Evolutionary conservation across 2,888 invertebrate species (phyloP), one percentile per base, ranked within the genome.

Genomic region (Hylaea fasciaria): DNA sequence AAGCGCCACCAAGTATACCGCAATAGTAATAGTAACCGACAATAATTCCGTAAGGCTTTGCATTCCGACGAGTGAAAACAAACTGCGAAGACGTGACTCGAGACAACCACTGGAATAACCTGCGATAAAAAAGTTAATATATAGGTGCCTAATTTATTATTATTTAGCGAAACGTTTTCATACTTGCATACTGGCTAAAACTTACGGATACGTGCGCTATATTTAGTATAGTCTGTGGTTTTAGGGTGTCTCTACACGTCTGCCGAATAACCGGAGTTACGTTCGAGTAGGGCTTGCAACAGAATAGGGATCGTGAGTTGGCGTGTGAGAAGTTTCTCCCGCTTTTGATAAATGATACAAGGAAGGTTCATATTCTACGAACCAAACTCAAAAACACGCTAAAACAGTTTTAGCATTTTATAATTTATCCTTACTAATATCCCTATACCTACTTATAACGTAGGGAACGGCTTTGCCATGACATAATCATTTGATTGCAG

Each of bases 41-140:
- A 39, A 58, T 58, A 63, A 63, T 52, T 61, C n/a, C 53, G 59
- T 62, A 57, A 68, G 63, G 67, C 58, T 51, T 47, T 53, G 12
- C 35, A 29, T 54, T 43, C 53, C 53, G 40, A 22, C 5, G 22
- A 22, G 22, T 22, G 5, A 22, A 22, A 5, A 2, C 22, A 22
- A 2, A 22, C n/a, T n/a, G n/a, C n/a, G n/a, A n/a, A n/a, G n/a
- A n/a, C n/a, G n/a, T n/a, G n/a, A n/a, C n/a, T n/a, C n/a, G n/a
- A n/a, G n/a, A n/a, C n/a, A n/a, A n/a, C n/a, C n/a, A n/a, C n/a
- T n/a, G n/a, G n/a, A n/a, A n/a, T n/a, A n/a, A n/a, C n/a, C n/a
- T n/a, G n/a, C n/a, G n/a, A n/a, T n/a, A n/a, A n/a, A n/a, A n/a
- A n/a, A n/a, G n/a, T n/a, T n/a, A n/a, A n/a, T n/a, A n/a, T n/a